These are phyloP conservation scores for Mesitornis unicolor DNA, from an alignment of 2,113 vertebrate species.

Conservation along the genomic window DNA sequence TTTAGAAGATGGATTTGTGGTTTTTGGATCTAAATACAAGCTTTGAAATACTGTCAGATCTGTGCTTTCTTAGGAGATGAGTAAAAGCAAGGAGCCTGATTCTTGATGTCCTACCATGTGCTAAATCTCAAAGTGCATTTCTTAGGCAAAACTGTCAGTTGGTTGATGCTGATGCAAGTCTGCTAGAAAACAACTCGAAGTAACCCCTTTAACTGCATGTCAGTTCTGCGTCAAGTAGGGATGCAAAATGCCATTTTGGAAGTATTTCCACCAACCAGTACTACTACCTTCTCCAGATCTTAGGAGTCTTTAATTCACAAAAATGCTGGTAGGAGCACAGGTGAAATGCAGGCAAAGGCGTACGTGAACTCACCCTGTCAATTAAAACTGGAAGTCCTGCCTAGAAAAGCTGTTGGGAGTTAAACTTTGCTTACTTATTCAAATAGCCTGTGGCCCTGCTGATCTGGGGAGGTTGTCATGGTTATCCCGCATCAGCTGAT, in stretches of 20 bases:
- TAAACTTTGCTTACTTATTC: conserved; percentile 44
- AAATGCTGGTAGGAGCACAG: background rate
- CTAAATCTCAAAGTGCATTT: background rate
- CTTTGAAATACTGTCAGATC: background rate
- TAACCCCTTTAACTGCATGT: background rate
- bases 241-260: background rate
- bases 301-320: background rate
- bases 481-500: conserved; percentile 68
- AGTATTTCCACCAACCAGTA: background rate
- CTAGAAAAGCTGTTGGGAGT: conserved; percentile 4
- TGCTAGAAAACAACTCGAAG: background rate
- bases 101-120: background rate
- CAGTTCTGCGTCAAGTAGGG: background rate
- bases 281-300: background rate
- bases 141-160: background rate
- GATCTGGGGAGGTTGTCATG: conserved; percentile 63
- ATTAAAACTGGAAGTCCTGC: conserved; percentile 8
- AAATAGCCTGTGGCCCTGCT: conserved; percentile 41
- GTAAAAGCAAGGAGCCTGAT: background rate
- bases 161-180: background rate
- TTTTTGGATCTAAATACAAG: background rate
- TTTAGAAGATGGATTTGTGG: background rate
- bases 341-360: background rate
- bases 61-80: background rate
- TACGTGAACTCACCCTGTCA: background rate